Conservation (phyloP, 2,113 vertebrate species). For the Octodon degus region DNA sequence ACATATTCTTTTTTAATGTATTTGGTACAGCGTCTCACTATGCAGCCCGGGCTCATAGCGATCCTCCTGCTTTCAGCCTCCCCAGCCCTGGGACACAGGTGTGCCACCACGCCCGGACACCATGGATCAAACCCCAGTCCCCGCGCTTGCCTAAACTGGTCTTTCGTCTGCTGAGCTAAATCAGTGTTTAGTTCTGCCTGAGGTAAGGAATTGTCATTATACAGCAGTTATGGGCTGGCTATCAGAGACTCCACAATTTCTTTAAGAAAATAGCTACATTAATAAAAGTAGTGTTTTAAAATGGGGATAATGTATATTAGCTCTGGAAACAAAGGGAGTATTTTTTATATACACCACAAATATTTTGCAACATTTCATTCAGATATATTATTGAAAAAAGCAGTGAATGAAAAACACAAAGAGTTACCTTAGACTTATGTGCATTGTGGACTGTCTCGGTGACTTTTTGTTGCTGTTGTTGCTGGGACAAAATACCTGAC, state of each 20-base stretch:
- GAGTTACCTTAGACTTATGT: not conserved
- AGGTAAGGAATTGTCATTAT: not conserved
- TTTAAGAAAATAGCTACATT: not conserved
- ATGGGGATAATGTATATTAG: not conserved
- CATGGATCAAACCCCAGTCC: too few relatives aligned
- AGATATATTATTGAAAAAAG: not conserved
- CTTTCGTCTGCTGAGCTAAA: not conserved
- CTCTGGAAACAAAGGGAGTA: not conserved
- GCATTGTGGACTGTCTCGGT: not conserved
- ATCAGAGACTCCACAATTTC: not conserved
- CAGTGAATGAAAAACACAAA: not conserved
- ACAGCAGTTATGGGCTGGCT: not conserved
- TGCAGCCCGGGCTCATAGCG: too few relatives aligned
- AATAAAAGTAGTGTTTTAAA: not conserved
- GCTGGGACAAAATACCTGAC: too few relatives aligned
- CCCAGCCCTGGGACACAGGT: too few relatives aligned
- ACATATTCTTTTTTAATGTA: too few relatives aligned
- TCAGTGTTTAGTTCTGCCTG: not conserved
- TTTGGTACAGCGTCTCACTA: too few relatives aligned
- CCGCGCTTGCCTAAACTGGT: too few relatives aligned
- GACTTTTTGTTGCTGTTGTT: too few relatives aligned
- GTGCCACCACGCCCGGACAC: too few relatives aligned
- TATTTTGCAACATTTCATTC: not conserved
- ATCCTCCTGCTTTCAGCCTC: too few relatives aligned
- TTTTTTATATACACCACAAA: not conserved